A percentile compares a stretch with the other conserved stretches of the same genome.
Evolutionary conservation across 2,113 vertebrate genomes (phyloP).

Genomic region (Lichenostomus cassidix): DNA sequence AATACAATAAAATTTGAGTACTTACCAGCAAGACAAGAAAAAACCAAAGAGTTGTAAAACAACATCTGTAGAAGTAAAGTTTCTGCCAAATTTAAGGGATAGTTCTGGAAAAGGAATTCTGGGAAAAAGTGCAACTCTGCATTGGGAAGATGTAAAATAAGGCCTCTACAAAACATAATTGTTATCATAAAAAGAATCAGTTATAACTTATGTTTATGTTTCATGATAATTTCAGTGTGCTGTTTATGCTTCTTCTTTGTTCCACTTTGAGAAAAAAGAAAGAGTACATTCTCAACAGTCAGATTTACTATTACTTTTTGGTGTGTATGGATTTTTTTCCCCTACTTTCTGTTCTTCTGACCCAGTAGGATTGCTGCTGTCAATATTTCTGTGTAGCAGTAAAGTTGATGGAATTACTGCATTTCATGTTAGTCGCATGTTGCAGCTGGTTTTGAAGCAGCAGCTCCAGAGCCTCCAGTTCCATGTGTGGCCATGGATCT

Average conservation of each 20-base stretch:
- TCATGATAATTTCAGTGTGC: background rate
- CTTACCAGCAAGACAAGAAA: background rate
- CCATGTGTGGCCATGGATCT: accelerated
- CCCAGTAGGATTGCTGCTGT: background rate
- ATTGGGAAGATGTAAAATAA: background rate
- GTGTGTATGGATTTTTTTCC: background rate
- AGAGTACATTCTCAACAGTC: background rate
- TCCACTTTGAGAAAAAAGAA: background rate
- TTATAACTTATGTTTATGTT: background rate
- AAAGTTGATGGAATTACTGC: background rate
- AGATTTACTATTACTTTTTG: background rate
- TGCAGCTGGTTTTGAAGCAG: background rate
- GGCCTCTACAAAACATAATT: background rate
- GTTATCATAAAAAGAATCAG: background rate
- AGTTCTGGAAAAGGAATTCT: background rate
- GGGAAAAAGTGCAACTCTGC: background rate
- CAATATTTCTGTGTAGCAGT: background rate
- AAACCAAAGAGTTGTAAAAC: background rate
- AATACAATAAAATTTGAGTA: conserved; percentile 7
- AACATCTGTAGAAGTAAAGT: background rate
- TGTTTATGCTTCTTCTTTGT: background rate
- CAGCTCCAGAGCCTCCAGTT: background rate
- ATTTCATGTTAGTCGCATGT: background rate
- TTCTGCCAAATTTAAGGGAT: background rate
- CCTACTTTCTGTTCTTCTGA: background rate